Conservation (phyloP, 2,888 invertebrate species). For the Acleris laterana region DNA sequence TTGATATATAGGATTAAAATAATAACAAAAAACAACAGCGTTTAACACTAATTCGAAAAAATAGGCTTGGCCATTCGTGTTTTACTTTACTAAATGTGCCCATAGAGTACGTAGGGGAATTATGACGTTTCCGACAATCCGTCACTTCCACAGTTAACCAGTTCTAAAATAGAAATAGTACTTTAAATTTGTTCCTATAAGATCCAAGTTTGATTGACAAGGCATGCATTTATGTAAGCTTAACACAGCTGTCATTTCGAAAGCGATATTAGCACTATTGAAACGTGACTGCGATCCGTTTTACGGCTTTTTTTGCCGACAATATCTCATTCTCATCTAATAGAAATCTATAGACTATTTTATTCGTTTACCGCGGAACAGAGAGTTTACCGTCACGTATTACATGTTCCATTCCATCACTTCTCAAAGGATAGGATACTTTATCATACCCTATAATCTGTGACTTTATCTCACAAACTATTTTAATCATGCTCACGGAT, state of each 20-base stretch:
- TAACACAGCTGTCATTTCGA: constrained; percentile 25
- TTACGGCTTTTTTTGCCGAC: constrained; percentile 11
- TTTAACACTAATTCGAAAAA: constrained; percentile 67
- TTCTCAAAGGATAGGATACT: too few species aligned
- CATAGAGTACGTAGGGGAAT: constrained; percentile 34
- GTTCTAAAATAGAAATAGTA: not conserved
- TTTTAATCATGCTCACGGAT: too few species aligned
- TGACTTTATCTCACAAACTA: too few species aligned
- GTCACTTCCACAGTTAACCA: constrained; percentile 33
- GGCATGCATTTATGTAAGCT: not conserved
- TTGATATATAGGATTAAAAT: constrained; percentile 54
- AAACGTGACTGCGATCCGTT: constrained; percentile 23
- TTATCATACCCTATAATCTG: too few species aligned
- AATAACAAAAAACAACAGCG: constrained; percentile 59
- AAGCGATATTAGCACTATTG: constrained; percentile 14
- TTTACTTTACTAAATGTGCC: constrained; percentile 45
- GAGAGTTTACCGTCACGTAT: too few species aligned
- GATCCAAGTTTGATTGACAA: not conserved
- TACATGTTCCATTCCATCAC: too few species aligned
- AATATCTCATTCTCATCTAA: not conserved
- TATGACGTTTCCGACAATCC: constrained; percentile 35
- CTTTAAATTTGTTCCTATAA: not conserved
- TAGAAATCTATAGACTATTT: too few species aligned
- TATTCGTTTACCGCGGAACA: too few species aligned
- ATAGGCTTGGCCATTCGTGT: constrained; percentile 82